Conservation (phyloP, 2,888 invertebrate genomes). For the Protodeltote pygarga region DNA sequence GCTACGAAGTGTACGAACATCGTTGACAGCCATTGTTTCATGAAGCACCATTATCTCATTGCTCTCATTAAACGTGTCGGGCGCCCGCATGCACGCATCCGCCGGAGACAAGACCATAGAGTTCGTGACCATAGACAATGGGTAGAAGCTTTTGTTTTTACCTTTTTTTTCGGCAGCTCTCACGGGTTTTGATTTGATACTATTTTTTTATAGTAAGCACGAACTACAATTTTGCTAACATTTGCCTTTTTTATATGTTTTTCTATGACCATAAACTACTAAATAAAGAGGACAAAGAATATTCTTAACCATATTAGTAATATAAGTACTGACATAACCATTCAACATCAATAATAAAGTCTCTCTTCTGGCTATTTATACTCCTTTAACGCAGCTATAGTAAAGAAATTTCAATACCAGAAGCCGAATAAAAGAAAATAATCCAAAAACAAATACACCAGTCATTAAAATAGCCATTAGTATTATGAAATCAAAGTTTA, state of each 20-base stretch:
- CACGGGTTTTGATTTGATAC: constrained; percentile 30
- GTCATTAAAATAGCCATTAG: constrained; percentile 57
- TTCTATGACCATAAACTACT: too few relatives aligned
- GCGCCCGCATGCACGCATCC: constrained; percentile 80
- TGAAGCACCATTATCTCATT: constrained; percentile 79
- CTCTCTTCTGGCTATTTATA: too few relatives aligned
- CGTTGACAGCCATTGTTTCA: constrained; percentile 72
- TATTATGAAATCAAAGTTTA: constrained; percentile 62
- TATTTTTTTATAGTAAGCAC: not conserved
- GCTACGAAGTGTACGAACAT: constrained; percentile 49
- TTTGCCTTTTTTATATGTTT: too few relatives aligned
- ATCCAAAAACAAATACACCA: constrained; percentile 20
- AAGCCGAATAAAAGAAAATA: too few relatives aligned
- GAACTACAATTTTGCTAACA: too few relatives aligned
- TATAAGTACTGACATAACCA: too few relatives aligned
- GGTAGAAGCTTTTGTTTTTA: constrained; percentile 66
- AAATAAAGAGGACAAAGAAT: too few relatives aligned
- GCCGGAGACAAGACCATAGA: constrained; percentile 67
- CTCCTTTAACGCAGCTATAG: too few relatives aligned
- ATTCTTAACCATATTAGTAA: too few relatives aligned
- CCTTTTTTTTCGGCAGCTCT: constrained; percentile 56
- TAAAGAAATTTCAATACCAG: not conserved
- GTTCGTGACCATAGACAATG: constrained; percentile 80
- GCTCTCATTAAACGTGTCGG: constrained; percentile 70
- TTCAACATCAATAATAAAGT: too few relatives aligned